phyloP scores from a whole-genome alignment of 2,888 invertebrate genomes.

The Crioceris asparagi region DNA sequence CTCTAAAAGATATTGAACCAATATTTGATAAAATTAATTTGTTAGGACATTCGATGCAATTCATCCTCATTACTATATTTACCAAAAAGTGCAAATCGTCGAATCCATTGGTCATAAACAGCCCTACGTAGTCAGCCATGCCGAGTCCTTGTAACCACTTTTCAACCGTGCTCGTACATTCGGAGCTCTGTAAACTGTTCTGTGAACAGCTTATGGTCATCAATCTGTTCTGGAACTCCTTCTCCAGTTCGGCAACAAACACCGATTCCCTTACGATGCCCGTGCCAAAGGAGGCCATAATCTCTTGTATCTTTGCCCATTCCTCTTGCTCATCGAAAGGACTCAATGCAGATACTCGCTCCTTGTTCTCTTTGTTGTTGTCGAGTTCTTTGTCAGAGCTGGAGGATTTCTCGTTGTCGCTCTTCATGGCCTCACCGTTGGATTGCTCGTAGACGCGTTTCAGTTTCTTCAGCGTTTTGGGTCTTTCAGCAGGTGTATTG shows the following conservation, averaged over 20 bases:
- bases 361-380: conserved; percentile 40
- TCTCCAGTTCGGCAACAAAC: conserved; percentile 67
- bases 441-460: conserved; percentile 60
- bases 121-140: conserved; percentile 73
- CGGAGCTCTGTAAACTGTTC: conserved; percentile 39
- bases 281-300: conserved; percentile 88
- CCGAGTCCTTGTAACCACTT: conserved; percentile 71
- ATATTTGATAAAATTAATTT: too few relatives aligned
- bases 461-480: conserved; percentile 63
- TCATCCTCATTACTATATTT: too few relatives aligned
- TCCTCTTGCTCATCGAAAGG: conserved; percentile 92
- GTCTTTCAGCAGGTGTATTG: conserved; percentile 50
- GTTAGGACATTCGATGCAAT: too few relatives aligned
- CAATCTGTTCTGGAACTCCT: conserved; percentile 64
- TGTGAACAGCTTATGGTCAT: conserved; percentile 55
- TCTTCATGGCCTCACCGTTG: conserved; percentile 27
- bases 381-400: conserved; percentile 39
- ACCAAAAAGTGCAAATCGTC: conserved; percentile 90
- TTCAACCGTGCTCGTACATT: conserved; percentile 56
- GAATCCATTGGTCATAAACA: conserved; percentile 76
- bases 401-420: conserved; percentile 33
- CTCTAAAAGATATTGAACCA: too few relatives aligned
- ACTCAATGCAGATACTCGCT: conserved; percentile 56
- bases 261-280: conserved; percentile 68
- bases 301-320: conserved; percentile 93